Conservation (phyloP, 2,113 vertebrate species). For the Nibea albiflora region DNA sequence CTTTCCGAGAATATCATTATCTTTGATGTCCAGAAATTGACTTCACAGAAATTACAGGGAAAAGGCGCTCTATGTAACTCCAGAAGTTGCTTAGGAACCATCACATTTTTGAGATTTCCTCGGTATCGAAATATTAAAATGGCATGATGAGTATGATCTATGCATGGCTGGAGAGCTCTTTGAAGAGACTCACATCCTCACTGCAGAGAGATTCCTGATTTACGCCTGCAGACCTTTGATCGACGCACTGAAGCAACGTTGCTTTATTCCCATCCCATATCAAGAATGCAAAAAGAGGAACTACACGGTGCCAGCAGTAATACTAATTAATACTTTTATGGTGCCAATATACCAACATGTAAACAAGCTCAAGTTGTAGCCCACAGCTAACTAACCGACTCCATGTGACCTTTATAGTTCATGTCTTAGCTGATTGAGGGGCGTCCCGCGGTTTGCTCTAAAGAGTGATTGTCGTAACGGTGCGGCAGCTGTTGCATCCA, state of each 20-base stretch:
- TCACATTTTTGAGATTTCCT: background rate
- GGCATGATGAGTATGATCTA: too few species aligned
- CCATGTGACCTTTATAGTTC: background rate
- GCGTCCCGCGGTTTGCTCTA: background rate
- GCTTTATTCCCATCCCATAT: too few species aligned
- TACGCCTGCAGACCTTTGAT: too few species aligned
- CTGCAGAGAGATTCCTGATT: too few species aligned
- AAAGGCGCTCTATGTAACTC: background rate
- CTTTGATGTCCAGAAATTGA: too few species aligned
- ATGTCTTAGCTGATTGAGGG: background rate
- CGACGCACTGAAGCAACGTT: too few species aligned
- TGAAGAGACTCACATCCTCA: too few species aligned
- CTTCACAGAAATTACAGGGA: background rate
- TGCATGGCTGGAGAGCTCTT: too few species aligned
- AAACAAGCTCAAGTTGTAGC: background rate
- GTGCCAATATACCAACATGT: background rate
- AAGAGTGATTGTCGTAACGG: background rate
- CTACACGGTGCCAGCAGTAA: background rate
- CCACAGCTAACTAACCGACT: background rate
- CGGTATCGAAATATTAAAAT: background rate
- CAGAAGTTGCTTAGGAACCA: background rate
- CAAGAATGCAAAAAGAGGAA: background rate
- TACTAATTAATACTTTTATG: background rate
- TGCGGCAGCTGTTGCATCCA: background rate
- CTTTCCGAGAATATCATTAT: background rate